Evolutionary conservation across 2,888 invertebrate species (phyloP), one percentile per base, ranked within the genome.

Genomic region (Bruchidius siliquastri): DNA sequence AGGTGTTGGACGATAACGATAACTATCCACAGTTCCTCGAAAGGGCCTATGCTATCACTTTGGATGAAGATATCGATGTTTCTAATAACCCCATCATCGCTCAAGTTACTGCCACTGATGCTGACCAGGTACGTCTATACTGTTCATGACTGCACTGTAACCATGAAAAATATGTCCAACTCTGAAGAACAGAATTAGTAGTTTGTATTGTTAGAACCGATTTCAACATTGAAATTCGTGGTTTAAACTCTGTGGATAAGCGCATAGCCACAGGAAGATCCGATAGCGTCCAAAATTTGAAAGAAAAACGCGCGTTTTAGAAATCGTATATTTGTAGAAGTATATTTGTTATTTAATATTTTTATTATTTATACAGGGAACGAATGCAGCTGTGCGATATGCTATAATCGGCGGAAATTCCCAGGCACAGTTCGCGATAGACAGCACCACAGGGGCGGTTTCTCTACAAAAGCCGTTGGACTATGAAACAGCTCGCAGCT

Each of bases 361-460:
- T 13, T 1, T 13, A 13, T 13, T 18, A 1, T 49, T 1, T 49
- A 49, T 13, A 49, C 18, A 49, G 49, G 98, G 97, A 0, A 90
- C 93, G 32, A 99, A 99, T 87, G 96, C 97, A 0, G 96, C 95
- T 0, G 93, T 99, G 73, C 91, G 97, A 71, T 98, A 96, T 87
- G 96, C 96, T 20, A 96, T 99, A 79, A 97, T 98, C 79, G 96
- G 98, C 10, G 97, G 98, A 22, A 98, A 98, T 87, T 94, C 94
- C 0, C 95, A 96, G 84, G 94, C 95, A 79, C 96, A 96, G 82
- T 98, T 99, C 85, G 93, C 95, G 0, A 97, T 99, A 67, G 98
- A 99, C 87, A 94, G 96, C 73, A 90, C 96, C 81, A 95, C 94
- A 74, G 99, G 99, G 0, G 95, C 97, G 83, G 93, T 97, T 0